These are phyloP conservation scores for Dipus sagitta DNA, from an alignment of 2,797 vertebrate genomes.

Conservation along the genomic window DNA sequence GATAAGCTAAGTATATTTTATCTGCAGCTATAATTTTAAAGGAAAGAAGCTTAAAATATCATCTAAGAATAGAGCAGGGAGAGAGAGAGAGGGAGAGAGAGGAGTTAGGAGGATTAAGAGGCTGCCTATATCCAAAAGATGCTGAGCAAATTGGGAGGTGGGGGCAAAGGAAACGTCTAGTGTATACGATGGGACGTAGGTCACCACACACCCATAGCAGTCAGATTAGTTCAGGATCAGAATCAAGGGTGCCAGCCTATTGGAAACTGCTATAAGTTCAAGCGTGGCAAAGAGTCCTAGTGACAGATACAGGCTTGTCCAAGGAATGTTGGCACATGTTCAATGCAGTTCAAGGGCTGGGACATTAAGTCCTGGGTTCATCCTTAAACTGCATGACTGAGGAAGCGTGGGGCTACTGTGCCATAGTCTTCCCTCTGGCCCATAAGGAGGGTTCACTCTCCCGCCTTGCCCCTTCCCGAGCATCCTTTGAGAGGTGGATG, in stretches of 20 bases:
- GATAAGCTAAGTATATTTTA: slow-evolving; percentile 36
- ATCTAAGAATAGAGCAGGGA: slow-evolving; percentile 46
- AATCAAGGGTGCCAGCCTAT: neutral
- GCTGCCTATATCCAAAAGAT: neutral
- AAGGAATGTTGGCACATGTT: neutral
- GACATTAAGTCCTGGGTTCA: neutral
- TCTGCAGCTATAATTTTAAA: slow-evolving; percentile 58
- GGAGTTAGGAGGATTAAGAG: neutral
- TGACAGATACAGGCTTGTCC: neutral
- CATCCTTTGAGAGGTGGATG: neutral
- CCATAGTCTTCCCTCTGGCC: neutral
- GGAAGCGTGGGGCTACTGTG: neutral
- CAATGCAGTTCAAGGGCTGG: neutral
- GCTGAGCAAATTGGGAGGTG: neutral
- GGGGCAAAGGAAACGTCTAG: neutral
- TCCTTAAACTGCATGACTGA: neutral
- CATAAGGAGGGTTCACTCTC: neutral
- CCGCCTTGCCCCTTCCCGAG: neutral
- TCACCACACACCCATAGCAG: neutral
- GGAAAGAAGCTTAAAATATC: slow-evolving; percentile 46
- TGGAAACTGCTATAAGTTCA: slow-evolving; percentile 1
- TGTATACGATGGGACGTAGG: neutral
- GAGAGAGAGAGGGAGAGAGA: slow-evolving; percentile 7
- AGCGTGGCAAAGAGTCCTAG: neutral
- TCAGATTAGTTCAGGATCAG: neutral